phyloP scores from a whole-genome alignment of 2,888 invertebrate species.

The Dorcus hopei region DNA sequence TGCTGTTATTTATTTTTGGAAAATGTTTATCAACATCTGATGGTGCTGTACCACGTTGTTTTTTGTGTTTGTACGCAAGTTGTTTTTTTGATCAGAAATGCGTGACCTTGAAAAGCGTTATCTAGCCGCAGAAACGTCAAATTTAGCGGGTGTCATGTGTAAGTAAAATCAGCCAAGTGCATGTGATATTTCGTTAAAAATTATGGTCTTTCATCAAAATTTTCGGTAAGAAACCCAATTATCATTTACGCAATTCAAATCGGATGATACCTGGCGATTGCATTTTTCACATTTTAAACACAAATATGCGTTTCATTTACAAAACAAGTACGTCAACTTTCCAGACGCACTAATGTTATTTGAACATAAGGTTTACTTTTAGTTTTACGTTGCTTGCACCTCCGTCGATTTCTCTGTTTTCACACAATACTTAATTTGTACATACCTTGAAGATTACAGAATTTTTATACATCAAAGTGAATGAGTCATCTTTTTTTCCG shows the following conservation, averaged over 20 bases:
- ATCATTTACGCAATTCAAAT: background rate
- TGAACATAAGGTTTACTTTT: background rate
- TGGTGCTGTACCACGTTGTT: background rate
- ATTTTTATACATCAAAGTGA: background rate
- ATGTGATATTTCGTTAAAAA: constrained; percentile 13
- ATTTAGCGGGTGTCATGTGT: constrained; percentile 33
- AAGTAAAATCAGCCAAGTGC: constrained; percentile 24
- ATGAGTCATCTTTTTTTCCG: constrained; percentile 9
- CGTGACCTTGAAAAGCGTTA: constrained; percentile 15
- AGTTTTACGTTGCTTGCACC: background rate
- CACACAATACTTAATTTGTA: background rate
- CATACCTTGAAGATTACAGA: background rate
- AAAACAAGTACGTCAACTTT: constrained; percentile 8
- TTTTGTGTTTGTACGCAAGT: background rate
- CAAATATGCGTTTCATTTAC: constrained; percentile 9
- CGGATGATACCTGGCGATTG: constrained; percentile 8
- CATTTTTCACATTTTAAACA: constrained; percentile 8
- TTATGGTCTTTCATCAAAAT: constrained; percentile 16
- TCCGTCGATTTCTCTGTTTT: background rate
- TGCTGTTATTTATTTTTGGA: too few relatives aligned
- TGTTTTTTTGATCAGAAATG: background rate
- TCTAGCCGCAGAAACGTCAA: constrained; percentile 19
- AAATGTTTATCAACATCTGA: background rate
- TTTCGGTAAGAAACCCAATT: constrained; percentile 22
- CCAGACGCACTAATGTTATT: background rate